Conservation (phyloP, 2,888 invertebrate species). For the Chloroclysta siterata region DNA sequence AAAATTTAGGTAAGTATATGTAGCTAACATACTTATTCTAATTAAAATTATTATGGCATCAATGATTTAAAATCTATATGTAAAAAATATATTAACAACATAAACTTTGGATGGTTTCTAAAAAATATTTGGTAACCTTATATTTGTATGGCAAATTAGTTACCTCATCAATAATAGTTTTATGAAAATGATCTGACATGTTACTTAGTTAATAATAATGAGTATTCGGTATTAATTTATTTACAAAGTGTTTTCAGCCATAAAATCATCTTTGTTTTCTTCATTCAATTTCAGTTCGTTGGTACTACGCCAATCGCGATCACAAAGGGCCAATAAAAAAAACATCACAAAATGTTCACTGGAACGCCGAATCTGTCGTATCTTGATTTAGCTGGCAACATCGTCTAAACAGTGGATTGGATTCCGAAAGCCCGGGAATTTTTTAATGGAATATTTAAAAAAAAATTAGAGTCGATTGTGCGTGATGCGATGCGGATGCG, state of each 20-base stretch:
- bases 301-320: background rate
- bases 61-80: background rate
- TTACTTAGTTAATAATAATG: background rate
- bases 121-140: background rate
- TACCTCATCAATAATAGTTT: too few relatives aligned
- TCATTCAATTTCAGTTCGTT: background rate
- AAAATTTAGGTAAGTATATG: background rate
- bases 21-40: background rate
- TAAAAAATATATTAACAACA: background rate
- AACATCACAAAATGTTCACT: background rate
- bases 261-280: slow-evolving; percentile 1
- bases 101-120: background rate
- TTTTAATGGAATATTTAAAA: background rate
- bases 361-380: background rate
- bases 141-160: background rate
- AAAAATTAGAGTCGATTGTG: slow-evolving; percentile 49
- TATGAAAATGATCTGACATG: background rate
- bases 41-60: background rate
- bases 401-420: background rate
- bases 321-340: background rate
- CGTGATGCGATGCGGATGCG: slow-evolving; percentile 64
- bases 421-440: too few relatives aligned
- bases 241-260: slow-evolving; percentile 3
- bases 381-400: slow-evolving; percentile 3
- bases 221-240: slow-evolving; percentile 1